phyloP scores from a whole-genome alignment of 2,113 vertebrate species.

The Xiphorhynchus elegans region DNA sequence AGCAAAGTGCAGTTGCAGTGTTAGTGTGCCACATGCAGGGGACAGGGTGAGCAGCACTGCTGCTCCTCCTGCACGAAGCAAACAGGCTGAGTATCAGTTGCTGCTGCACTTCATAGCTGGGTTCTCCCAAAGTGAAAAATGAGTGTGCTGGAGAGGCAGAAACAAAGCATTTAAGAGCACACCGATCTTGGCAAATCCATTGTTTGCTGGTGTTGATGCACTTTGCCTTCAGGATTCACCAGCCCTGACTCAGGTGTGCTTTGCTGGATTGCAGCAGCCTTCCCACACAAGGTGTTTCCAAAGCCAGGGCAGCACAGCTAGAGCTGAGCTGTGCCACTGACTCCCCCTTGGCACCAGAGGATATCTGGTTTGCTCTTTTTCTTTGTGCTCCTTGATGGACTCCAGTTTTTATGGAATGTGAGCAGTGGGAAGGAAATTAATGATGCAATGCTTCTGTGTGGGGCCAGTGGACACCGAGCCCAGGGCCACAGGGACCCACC shows the following conservation, averaged over 20 bases:
- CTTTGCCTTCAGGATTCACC: not conserved
- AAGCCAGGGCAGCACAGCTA: not conserved
- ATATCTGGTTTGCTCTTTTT: not conserved
- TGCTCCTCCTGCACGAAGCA: not conserved
- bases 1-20: not conserved
- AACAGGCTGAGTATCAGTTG: rapidly evolving
- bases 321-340: not conserved
- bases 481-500: not conserved
- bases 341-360: not conserved
- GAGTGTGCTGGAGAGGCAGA: not conserved
- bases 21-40: rapidly evolving
- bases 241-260: rapidly evolving
- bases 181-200: not conserved
- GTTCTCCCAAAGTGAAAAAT: not conserved
- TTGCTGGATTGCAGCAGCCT: not conserved
- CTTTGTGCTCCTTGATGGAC: not conserved
- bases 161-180: not conserved
- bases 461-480: not conserved
- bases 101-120: not conserved
- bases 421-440: not conserved
- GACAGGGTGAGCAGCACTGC: rapidly evolving
- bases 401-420: not conserved
- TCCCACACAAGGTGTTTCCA: not conserved
- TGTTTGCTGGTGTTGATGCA: not conserved
- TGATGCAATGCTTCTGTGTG: not conserved